A percentile compares a stretch with the other conserved stretches of the same genome.
Conservation (phyloP, 2,797 vertebrate species). For the Vireo griseus region DNA sequence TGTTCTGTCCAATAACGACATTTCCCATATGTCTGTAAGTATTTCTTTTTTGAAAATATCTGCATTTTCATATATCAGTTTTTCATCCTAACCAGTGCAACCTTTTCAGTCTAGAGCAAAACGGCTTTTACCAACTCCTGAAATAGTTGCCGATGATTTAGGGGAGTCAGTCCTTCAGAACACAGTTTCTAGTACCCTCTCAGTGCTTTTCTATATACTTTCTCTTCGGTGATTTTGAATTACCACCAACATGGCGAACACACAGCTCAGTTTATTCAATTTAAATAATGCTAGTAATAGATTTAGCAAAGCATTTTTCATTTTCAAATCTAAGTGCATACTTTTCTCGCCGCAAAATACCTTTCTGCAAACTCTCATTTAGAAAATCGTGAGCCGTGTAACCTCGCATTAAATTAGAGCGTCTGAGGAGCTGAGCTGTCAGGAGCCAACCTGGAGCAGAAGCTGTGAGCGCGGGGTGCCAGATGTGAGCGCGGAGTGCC, state of each 20-base stretch:
- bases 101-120: neutral
- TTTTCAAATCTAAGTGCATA: neutral
- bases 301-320: neutral
- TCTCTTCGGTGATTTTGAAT: neutral
- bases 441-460: rapidly evolving
- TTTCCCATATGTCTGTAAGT: neutral
- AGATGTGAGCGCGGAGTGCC: neutral
- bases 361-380: neutral
- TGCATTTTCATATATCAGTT: neutral
- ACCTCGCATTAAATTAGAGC: rapidly evolving
- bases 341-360: neutral
- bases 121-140: neutral
- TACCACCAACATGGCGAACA: neutral
- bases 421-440: rapidly evolving
- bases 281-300: neutral
- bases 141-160: neutral
- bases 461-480: neutral
- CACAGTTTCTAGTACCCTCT: neutral
- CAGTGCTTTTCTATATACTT: neutral
- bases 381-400: rapidly evolving
- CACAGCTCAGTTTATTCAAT: neutral
- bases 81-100: neutral
- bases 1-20: neutral
- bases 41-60: rapidly evolving
- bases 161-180: neutral